Evolutionary conservation across 2,888 invertebrate species (phyloP).

Genomic region (Glyphotaelius pellucidus): DNA sequence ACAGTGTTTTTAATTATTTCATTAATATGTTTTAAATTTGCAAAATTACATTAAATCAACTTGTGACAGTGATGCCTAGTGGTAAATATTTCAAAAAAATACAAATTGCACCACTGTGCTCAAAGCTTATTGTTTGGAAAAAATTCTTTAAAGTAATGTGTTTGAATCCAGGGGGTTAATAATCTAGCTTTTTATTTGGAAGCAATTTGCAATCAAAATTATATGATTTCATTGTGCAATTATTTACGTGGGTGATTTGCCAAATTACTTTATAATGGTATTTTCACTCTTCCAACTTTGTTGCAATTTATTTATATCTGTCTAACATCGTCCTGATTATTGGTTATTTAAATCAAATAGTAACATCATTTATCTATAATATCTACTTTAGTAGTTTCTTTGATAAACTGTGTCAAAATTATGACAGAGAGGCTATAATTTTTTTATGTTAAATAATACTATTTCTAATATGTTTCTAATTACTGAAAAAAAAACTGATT

Average conservation of each 20-base stretch:
- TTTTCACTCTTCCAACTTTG: neutral
- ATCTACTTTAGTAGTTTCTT: neutral
- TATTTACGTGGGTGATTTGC: constrained; percentile 8
- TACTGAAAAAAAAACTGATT: constrained; percentile 9
- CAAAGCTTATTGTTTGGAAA: neutral
- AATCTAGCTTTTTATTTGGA: neutral
- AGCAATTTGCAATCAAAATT: neutral
- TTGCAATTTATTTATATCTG: constrained; percentile 13
- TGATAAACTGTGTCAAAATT: neutral
- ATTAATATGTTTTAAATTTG: no score
- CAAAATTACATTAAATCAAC: neutral
- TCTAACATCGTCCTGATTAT: neutral
- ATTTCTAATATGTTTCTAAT: neutral
- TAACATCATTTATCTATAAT: neutral
- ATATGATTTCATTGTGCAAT: constrained; percentile 3
- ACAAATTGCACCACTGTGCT: neutral
- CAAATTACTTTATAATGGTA: neutral
- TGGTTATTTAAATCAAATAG: neutral
- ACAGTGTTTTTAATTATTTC: no score
- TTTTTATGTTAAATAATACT: neutral
- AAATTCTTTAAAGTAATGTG: neutral
- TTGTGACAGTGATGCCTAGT: neutral
- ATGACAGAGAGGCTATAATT: neutral
- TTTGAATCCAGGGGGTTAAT: neutral
- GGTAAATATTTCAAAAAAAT: neutral